Evolutionary conservation across 2,113 vertebrate species (phyloP).

Genomic region (Myiozetetes cayanensis): DNA sequence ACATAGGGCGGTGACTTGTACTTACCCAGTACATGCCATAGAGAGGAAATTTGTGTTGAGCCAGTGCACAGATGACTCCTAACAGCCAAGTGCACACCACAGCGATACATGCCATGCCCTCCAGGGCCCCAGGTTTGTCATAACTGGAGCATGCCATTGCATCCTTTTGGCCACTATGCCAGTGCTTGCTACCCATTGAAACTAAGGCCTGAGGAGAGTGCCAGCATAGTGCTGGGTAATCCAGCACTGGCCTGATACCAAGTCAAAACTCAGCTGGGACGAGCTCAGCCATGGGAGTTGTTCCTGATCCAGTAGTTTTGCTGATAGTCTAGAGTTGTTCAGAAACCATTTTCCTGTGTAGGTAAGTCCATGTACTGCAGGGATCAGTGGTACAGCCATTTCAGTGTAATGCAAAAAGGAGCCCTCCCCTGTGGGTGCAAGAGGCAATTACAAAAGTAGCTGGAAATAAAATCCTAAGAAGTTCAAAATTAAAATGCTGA

Average conservation of each 20-base stretch:
- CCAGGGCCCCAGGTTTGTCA: too few relatives aligned
- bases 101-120: fast-evolving
- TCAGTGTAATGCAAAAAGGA: neutral
- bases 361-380: neutral
- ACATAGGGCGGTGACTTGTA: neutral
- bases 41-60: neutral
- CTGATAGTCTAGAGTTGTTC: neutral
- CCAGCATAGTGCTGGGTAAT: neutral
- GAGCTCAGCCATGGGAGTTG: neutral
- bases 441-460: neutral
- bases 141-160: neutral
- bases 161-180: neutral
- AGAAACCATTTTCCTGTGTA: neutral
- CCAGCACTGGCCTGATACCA: neutral
- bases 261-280: neutral
- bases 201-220: neutral
- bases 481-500: neutral
- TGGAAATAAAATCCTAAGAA: neutral
- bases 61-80: neutral
- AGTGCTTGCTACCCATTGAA: neutral
- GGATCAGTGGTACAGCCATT: neutral
- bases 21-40: neutral
- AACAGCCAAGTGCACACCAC: neutral
- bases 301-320: neutral
- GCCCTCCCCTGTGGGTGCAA: neutral